Conservation (phyloP, 2,888 invertebrate species). For the Dasypolia templi region DNA sequence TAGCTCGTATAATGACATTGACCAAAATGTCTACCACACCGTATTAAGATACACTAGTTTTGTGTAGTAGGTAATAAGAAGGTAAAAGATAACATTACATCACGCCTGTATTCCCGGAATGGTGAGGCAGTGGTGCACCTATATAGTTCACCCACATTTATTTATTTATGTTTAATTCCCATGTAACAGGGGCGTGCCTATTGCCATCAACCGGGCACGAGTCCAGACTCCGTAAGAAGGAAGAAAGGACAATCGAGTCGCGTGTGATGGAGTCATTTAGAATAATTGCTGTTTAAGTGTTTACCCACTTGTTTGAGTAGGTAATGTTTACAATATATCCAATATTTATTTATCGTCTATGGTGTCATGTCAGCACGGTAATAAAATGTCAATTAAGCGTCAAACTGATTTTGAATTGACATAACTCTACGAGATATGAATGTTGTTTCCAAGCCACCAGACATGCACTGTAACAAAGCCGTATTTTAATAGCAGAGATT, state of each 20-base stretch:
- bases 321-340: conserved; percentile 2
- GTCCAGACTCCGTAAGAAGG: not conserved
- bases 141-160: not conserved
- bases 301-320: not conserved
- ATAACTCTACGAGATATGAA: conserved; percentile 1
- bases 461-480: conserved; percentile 14
- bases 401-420: conserved; percentile 26
- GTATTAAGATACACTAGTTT: conserved; percentile 20
- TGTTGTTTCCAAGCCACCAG: conserved; percentile 11
- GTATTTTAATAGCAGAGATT: conserved; percentile 6
- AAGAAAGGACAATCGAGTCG: not conserved
- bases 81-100: not conserved
- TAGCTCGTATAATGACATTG: not conserved
- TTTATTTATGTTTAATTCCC: not conserved
- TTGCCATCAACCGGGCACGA: not conserved
- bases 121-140: not conserved
- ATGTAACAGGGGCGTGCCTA: not conserved
- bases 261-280: not conserved
- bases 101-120: not conserved
- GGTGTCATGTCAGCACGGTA: not conserved
- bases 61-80: not conserved
- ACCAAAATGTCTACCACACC: not conserved
- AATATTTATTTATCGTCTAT: conserved; percentile 1
- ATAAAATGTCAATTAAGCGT: not conserved
- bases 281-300: no score